Conservation (phyloP, 2,888 invertebrate species). For the Lissocephala sabroskyi region DNA sequence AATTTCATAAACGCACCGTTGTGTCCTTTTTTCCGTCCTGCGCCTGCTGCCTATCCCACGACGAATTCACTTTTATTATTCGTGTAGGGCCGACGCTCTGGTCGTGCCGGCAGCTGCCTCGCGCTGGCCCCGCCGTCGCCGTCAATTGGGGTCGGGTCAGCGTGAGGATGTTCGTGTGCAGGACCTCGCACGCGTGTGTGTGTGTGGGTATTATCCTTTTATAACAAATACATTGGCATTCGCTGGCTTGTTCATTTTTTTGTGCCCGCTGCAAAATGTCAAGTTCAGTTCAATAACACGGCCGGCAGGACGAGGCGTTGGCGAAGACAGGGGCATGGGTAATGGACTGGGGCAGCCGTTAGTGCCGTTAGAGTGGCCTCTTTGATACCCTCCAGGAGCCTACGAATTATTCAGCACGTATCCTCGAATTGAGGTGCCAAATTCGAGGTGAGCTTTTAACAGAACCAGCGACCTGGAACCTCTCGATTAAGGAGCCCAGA, state of each 20-base stretch:
- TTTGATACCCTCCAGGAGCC: background rate
- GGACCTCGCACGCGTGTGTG: too few species aligned
- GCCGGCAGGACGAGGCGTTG: too few species aligned
- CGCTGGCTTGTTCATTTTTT: conserved; percentile 4
- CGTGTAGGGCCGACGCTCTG: conserved; percentile 28
- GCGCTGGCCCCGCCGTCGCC: conserved; percentile 2
- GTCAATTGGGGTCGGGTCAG: conserved; percentile 53
- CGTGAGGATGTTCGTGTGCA: conserved; percentile 11
- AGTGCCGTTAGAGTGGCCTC: conserved; percentile 13
- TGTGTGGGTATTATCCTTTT: conserved; percentile 46
- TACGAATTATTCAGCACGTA: background rate
- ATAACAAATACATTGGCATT: conserved; percentile 35
- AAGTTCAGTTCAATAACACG: conserved; percentile 72
- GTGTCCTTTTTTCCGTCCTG: conserved; percentile 27
- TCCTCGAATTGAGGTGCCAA: too few species aligned
- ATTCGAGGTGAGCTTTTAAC: too few species aligned
- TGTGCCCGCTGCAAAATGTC: conserved; percentile 59
- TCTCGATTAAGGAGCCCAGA: too few species aligned
- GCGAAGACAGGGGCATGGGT: background rate
- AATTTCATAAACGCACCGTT: conserved; percentile 40
- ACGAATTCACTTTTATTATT: conserved; percentile 26
- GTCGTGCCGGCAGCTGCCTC: background rate
- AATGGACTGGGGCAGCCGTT: too few species aligned
- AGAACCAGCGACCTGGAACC: too few species aligned
- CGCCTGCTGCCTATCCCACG: conserved; percentile 30